Conservation (phyloP, 2,113 vertebrate genomes). For the Microtus oregoni region DNA sequence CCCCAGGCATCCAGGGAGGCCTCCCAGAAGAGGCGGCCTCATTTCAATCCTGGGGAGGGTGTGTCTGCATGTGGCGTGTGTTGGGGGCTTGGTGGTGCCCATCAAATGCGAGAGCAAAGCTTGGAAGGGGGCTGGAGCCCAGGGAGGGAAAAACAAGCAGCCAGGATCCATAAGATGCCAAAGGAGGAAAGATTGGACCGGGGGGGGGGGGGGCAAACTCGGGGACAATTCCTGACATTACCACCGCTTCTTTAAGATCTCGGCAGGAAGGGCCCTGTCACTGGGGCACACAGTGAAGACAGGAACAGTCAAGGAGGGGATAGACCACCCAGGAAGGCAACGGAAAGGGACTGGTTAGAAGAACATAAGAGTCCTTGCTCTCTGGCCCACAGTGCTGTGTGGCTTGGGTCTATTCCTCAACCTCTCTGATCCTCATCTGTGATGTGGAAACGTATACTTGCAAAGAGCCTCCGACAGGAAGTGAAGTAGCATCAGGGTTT, state of each 20-base stretch:
- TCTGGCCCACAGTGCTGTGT: neutral
- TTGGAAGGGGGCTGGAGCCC: neutral
- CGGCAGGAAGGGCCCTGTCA: neutral
- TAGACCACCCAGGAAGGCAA: fast-evolving
- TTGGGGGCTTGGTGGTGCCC: neutral
- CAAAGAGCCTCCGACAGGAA: neutral
- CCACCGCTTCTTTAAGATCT: neutral
- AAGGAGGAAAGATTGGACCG: neutral
- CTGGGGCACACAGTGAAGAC: neutral
- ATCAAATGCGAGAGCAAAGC: neutral
- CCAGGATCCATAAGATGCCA: no score
- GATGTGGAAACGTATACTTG: neutral
- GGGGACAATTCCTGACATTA: neutral
- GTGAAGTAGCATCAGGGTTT: neutral
- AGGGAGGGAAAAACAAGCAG: neutral
- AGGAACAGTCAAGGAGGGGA: neutral
- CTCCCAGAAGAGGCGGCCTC: constrained; percentile 39
- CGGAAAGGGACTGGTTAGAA: neutral
- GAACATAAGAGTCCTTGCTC: neutral
- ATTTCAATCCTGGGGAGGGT: neutral
- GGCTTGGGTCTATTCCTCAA: fast-evolving
- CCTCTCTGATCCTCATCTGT: neutral
- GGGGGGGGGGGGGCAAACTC: neutral
- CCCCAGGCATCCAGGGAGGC: neutral
- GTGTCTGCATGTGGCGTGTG: neutral